Conservation (phyloP, 2,113 vertebrate genomes). For the Melanostigma gelatinosum region DNA sequence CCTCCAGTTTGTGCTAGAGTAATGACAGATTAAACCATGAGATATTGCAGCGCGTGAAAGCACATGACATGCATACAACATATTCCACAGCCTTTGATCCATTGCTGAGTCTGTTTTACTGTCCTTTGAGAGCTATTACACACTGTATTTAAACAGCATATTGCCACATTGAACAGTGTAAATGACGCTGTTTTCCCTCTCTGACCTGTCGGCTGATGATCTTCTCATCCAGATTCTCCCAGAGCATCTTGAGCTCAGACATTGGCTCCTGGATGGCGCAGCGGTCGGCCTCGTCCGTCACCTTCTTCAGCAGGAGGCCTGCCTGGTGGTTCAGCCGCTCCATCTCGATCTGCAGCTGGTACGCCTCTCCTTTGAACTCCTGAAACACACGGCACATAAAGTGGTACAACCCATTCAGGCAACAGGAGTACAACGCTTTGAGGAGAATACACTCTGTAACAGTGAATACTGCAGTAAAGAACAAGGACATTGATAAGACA, state of each 20-base stretch:
- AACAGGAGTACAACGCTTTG: slow-evolving; percentile 45
- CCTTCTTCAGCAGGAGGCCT: slow-evolving; percentile 93
- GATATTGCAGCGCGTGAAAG: slow-evolving; percentile 19
- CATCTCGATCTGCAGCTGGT: slow-evolving; percentile 99
- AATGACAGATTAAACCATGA: slow-evolving; percentile 70
- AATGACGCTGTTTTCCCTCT: slow-evolving; percentile 42
- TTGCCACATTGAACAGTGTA: neutral
- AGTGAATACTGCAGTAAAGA: slow-evolving; percentile 26
- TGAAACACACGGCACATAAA: slow-evolving; percentile 62
- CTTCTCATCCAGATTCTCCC: slow-evolving; percentile 93
- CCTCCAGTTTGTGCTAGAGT: slow-evolving; percentile 96
- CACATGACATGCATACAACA: slow-evolving; percentile 35
- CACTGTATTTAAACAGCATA: neutral
- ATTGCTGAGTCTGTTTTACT: neutral
- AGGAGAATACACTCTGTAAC: slow-evolving; percentile 16
- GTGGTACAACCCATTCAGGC: slow-evolving; percentile 40
- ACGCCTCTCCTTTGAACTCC: slow-evolving; percentile 96
- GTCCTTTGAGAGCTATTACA: neutral
- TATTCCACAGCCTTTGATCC: slow-evolving; percentile 3
- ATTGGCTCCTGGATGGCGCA: slow-evolving; percentile 92
- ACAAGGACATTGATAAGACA: slow-evolving; percentile 7
- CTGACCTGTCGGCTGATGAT: slow-evolving; percentile 94
- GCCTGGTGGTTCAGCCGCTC: slow-evolving; percentile 96
- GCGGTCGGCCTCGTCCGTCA: slow-evolving; percentile 89
- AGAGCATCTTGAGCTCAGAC: slow-evolving; percentile 91